Conservation (phyloP, 1,140 invertebrate genomes). For the Drosophila willistoni region DNA sequence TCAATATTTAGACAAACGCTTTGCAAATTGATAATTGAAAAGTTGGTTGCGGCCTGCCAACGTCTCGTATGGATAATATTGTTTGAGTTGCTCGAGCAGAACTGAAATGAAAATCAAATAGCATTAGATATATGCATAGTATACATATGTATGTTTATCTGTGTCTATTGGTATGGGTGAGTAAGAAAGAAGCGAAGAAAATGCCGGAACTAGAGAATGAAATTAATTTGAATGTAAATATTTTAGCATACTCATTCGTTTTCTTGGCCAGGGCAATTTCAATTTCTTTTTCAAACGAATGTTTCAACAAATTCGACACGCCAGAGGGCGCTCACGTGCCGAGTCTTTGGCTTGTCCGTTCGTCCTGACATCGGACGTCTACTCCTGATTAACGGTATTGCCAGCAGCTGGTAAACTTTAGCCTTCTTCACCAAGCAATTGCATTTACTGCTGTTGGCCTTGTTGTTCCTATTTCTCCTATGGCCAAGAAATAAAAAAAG, state of each 20-base stretch:
- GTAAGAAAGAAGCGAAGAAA: background rate
- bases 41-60: constrained; percentile 42
- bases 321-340: constrained; percentile 45
- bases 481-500: constrained; percentile 42
- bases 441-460: constrained; percentile 52
- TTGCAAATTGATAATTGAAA: constrained; percentile 57
- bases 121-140: constrained; percentile 15
- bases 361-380: constrained; percentile 19
- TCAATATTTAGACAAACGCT: constrained; percentile 59
- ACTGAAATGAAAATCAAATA: constrained; percentile 62
- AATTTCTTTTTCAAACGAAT: constrained; percentile 56
- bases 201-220: constrained; percentile 21
- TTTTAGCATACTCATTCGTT: constrained; percentile 39
- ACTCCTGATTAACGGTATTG: constrained; percentile 53
- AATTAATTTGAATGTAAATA: constrained; percentile 61
- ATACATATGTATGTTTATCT: background rate
- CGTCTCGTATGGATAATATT: constrained; percentile 58
- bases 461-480: constrained; percentile 20
- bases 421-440: constrained; percentile 29
- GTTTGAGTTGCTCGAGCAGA: constrained; percentile 45
- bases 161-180: background rate
- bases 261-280: constrained; percentile 38
- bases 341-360: background rate
- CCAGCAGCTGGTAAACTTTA: constrained; percentile 46
- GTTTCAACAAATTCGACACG: constrained; percentile 57